A percentile compares a stretch with the other conserved stretches of the same genome.
Evolutionary conservation across 1,140 invertebrate species (phyloP).

Genomic region (Zaprionus capensis): DNA sequence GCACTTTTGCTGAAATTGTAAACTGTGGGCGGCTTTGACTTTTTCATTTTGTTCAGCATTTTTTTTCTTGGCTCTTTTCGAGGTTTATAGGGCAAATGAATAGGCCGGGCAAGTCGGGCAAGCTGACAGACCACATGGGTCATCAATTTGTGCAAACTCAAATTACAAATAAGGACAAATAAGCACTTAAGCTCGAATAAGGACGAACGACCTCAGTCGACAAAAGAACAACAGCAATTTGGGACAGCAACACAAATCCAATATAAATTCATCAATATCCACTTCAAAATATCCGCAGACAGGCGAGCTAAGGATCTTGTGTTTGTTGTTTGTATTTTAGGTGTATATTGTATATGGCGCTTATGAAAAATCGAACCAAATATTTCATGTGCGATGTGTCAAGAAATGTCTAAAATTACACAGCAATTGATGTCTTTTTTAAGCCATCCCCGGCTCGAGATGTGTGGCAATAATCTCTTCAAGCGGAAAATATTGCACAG

Average conservation of each 20-base stretch:
- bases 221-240: slow-evolving; percentile 49
- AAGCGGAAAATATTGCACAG: slow-evolving; percentile 51
- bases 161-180: slow-evolving; percentile 67
- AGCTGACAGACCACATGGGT: slow-evolving; percentile 75
- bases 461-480: slow-evolving; percentile 48
- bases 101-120: slow-evolving; percentile 43
- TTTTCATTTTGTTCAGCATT: not conserved
- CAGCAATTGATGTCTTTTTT: slow-evolving; percentile 75
- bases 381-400: slow-evolving; percentile 55
- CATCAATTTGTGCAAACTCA: slow-evolving; percentile 64
- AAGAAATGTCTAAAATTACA: slow-evolving; percentile 67
- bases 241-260: slow-evolving; percentile 54
- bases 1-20: slow-evolving; percentile 10
- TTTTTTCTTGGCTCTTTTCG: slow-evolving; percentile 16
- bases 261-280: slow-evolving; percentile 77
- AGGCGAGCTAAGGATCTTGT: slow-evolving; percentile 11
- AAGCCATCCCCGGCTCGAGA: slow-evolving; percentile 4
- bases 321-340: not conserved
- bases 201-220: not conserved
- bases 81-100: slow-evolving; percentile 50
- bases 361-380: slow-evolving; percentile 61
- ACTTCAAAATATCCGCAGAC: slow-evolving; percentile 53
- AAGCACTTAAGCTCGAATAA: slow-evolving; percentile 66
- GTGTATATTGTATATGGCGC: slow-evolving; percentile 27
- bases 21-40: slow-evolving; percentile 1